Evolutionary conservation across 1,140 invertebrate species (phyloP).

Genomic region (Hetaerina americana): DNA sequence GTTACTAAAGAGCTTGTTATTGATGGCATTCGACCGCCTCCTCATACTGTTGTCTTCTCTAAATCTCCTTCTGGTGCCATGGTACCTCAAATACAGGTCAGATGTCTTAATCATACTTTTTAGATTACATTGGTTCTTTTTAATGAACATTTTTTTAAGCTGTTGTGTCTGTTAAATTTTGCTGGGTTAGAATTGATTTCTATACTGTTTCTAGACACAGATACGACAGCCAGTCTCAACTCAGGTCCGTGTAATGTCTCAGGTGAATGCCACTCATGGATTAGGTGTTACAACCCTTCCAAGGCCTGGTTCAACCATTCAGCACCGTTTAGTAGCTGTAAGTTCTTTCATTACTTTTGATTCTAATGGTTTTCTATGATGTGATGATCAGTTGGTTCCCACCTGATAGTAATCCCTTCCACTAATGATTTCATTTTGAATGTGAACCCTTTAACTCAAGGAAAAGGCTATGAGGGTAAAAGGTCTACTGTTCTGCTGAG

Average conservation of each 20-base stretch:
- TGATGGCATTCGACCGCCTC: conserved; percentile 85
- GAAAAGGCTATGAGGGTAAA: too few species aligned
- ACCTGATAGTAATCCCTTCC: too few species aligned
- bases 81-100: conserved; percentile 23
- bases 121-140: conserved; percentile 13
- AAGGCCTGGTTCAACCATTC: conserved; percentile 19
- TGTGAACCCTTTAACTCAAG: too few species aligned
- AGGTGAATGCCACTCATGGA: conserved; percentile 16
- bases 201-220: conserved; percentile 7
- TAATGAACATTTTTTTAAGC: conserved; percentile 4
- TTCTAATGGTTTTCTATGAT: too few species aligned
- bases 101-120: conserved; percentile 4
- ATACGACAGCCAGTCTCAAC: conserved; percentile 11
- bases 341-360: too few species aligned
- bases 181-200: too few species aligned
- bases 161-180: too few species aligned
- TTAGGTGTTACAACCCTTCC: conserved; percentile 16
- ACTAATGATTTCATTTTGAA: too few species aligned
- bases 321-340: conserved; percentile 26
- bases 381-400: too few species aligned
- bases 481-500: too few species aligned
- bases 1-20: conserved; percentile 85
- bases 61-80: conserved; percentile 28
- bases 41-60: conserved; percentile 26
- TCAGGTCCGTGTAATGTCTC: conserved; percentile 20